Evolutionary conservation across 1,140 invertebrate species (phyloP).

Genomic region (Zaprionus ornatus): DNA sequence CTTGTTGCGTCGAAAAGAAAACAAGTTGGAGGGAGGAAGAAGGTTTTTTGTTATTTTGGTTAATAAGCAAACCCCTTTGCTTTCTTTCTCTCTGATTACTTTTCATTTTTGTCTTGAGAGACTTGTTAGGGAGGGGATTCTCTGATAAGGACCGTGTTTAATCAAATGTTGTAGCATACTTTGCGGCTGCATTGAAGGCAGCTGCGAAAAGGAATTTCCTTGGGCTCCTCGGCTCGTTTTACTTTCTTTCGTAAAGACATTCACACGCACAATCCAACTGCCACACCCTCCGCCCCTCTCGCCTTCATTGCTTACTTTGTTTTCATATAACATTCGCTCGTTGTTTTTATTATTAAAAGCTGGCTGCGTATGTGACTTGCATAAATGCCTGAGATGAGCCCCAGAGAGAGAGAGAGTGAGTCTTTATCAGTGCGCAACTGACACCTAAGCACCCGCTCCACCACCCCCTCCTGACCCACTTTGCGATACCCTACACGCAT

Average conservation of each 20-base stretch:
- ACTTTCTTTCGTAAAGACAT: constrained; percentile 52
- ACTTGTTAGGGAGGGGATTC: not conserved
- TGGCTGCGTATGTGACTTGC: constrained; percentile 79
- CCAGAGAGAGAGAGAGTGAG: not conserved
- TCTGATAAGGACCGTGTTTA: constrained; percentile 32
- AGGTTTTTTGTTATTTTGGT: constrained; percentile 3
- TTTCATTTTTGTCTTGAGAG: constrained; percentile 21
- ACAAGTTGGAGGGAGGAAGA: not conserved
- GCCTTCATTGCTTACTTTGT: constrained; percentile 47
- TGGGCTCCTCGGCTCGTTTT: constrained; percentile 5
- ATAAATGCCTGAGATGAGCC: constrained; percentile 54
- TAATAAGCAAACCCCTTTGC: constrained; percentile 25
- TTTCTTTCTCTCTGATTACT: constrained; percentile 18
- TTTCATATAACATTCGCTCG: constrained; percentile 74
- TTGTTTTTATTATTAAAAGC: constrained; percentile 82
- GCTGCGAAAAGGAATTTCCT: constrained; percentile 22
- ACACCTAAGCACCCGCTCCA: constrained; percentile 42
- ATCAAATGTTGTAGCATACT: constrained; percentile 38
- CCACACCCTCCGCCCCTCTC: constrained; percentile 15
- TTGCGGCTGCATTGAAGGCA: constrained; percentile 37
- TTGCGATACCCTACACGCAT: not conserved
- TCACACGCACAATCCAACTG: constrained; percentile 62
- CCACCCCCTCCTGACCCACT: not conserved
- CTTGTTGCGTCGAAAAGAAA: constrained; percentile 9
- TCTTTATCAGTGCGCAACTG: constrained; percentile 64